A percentile compares a stretch with the other conserved stretches of the same genome.
Evolutionary conservation across 2,888 invertebrate genomes (phyloP).

Genomic region (Cyrtodaria siliqua): DNA sequence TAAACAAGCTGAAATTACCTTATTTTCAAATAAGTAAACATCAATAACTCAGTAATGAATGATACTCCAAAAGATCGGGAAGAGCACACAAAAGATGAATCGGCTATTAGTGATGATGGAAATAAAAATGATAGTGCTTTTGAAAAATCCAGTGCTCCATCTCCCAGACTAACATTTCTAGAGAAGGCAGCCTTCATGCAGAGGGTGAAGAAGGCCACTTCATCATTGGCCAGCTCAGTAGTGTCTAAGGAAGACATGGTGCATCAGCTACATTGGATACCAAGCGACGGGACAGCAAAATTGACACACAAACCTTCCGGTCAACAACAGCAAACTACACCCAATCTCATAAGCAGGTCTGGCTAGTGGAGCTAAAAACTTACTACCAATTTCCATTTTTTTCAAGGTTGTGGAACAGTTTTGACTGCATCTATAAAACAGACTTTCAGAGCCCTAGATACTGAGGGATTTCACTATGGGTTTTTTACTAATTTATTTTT

Average conservation of each 20-base stretch:
- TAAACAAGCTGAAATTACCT: too few species aligned
- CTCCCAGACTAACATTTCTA: constrained; percentile 28
- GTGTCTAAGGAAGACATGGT: constrained; percentile 10
- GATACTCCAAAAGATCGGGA: constrained; percentile 20
- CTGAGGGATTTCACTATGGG: too few species aligned
- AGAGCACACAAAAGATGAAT: not conserved
- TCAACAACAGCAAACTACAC: too few species aligned
- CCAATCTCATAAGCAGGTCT: too few species aligned
- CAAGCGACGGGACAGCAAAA: not conserved
- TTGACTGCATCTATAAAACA: too few species aligned
- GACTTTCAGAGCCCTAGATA: too few species aligned
- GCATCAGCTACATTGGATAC: constrained; percentile 20
- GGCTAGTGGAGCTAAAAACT: too few species aligned
- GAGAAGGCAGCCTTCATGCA: constrained; percentile 28
- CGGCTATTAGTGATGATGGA: not conserved
- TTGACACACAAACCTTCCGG: constrained; percentile 23
- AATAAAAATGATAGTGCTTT: not conserved
- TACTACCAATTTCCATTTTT: too few species aligned
- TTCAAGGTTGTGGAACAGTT: too few species aligned
- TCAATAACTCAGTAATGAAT: too few species aligned
- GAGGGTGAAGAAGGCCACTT: constrained; percentile 30
- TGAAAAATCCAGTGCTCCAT: not conserved
- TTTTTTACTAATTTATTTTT: too few species aligned
- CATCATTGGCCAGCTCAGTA: constrained; percentile 32
- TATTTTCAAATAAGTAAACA: too few species aligned